A percentile compares a stretch with the other conserved stretches of the same genome.
phyloP scores from a whole-genome alignment of 2,113 vertebrate species.

The Progne subis region DNA sequence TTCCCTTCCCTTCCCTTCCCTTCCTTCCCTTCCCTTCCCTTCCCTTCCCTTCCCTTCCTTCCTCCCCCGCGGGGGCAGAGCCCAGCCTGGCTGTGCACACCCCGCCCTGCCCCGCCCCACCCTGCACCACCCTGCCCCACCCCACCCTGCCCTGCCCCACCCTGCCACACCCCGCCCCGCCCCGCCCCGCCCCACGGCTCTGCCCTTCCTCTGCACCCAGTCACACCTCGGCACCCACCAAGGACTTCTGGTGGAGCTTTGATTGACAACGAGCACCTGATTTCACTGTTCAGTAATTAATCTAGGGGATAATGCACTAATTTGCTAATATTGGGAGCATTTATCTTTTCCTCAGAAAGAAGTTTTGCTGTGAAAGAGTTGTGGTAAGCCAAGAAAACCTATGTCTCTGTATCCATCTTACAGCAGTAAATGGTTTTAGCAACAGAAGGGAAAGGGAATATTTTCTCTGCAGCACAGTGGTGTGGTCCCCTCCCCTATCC shows the following conservation, averaged over 20 bases:
- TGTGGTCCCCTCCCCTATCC: background rate
- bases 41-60: too few relatives aligned
- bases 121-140: too few relatives aligned
- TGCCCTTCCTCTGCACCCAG: background rate
- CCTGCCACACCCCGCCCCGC: too few relatives aligned
- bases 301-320: background rate
- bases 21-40: too few relatives aligned
- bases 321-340: background rate
- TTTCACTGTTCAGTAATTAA: constrained; percentile 52
- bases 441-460: background rate
- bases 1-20: too few relatives aligned
- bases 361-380: background rate
- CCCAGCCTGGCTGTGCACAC: too few relatives aligned
- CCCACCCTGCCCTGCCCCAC: too few relatives aligned
- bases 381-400: background rate
- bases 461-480: background rate
- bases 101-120: too few relatives aligned
- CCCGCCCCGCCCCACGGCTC: background rate
- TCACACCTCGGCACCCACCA: background rate
- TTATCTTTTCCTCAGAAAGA: constrained; percentile 1
- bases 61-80: too few relatives aligned
- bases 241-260: background rate
- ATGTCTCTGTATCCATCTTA: background rate
- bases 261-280: constrained; percentile 20
- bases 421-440: background rate